Percentiles rank a stretch among this genome's conserved stretches.
Conservation (phyloP, 1,140 invertebrate species). For the Gonatopus flavifemur region DNA sequence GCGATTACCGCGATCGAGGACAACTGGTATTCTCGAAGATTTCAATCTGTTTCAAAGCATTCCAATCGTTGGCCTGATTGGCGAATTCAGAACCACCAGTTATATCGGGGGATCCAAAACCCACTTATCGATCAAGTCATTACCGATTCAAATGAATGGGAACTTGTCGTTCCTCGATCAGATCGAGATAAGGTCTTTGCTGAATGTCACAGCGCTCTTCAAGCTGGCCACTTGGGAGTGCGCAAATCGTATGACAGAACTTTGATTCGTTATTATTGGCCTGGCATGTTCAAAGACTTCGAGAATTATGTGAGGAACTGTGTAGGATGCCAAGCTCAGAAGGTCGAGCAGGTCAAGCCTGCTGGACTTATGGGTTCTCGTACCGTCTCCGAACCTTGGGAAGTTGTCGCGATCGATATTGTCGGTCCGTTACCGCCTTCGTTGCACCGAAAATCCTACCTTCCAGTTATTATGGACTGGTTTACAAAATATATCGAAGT, state of each 20-base stretch:
- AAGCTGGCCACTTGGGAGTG: conserved; percentile 41
- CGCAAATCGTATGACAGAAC: conserved; percentile 36
- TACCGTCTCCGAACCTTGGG: conserved; percentile 26
- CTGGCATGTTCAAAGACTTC: conserved; percentile 16
- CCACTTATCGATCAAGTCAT: background rate
- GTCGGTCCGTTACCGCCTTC: conserved; percentile 38
- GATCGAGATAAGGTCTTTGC: conserved; percentile 12
- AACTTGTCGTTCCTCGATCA: too few relatives aligned
- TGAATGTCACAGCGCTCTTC: too few relatives aligned
- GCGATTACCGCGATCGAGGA: background rate
- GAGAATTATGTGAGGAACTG: conserved; percentile 16
- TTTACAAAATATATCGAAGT: conserved; percentile 37
- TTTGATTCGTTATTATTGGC: conserved; percentile 15
- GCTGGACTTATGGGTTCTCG: conserved; percentile 29
- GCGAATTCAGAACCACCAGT: background rate
- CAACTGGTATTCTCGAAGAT: conserved; percentile 3
- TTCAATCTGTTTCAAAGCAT: background rate
- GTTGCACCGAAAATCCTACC: conserved; percentile 28
- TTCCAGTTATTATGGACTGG: conserved; percentile 40
- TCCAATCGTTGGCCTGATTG: too few relatives aligned
- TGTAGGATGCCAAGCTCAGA: conserved; percentile 25
- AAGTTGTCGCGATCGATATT: conserved; percentile 29
- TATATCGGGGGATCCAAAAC: conserved; percentile 1
- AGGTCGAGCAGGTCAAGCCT: conserved; percentile 24
- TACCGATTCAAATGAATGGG: too few relatives aligned